Percentiles rank a stretch among this genome's conserved stretches.
phyloP scores from a whole-genome alignment of 2,113 vertebrate genomes.

The Tursiops truncatus region DNA sequence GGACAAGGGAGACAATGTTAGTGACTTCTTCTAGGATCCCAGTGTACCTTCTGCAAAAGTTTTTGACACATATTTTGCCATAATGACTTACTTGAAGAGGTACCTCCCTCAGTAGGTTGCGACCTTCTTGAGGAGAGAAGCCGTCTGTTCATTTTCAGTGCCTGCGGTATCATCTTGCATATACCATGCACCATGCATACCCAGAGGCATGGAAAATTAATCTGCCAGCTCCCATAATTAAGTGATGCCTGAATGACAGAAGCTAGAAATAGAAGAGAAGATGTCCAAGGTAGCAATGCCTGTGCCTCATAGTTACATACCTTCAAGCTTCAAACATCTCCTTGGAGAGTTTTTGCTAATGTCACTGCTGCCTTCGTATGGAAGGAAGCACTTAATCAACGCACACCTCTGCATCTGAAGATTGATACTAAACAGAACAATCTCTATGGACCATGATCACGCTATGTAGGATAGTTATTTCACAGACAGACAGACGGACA shows the following conservation, averaged over 20 bases:
- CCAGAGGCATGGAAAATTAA: not conserved
- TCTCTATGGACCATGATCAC: not conserved
- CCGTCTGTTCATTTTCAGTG: not conserved
- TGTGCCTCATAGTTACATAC: not conserved
- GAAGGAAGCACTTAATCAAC: not conserved
- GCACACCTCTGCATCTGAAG: not conserved
- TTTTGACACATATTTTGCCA: not conserved
- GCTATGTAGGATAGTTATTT: not conserved
- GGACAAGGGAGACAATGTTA: not conserved
- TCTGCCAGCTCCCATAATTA: not conserved
- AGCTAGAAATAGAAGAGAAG: not conserved
- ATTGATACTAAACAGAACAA: not conserved
- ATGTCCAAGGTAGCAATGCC: not conserved
- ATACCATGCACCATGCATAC: not conserved
- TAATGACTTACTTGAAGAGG: not conserved
- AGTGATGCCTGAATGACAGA: not conserved
- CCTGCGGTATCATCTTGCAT: not conserved
- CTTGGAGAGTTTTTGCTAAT: not conserved
- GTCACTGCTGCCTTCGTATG: not conserved
- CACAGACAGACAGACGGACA: not conserved
- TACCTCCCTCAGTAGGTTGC: not conserved
- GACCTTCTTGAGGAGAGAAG: not conserved
- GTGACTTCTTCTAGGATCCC: not conserved
- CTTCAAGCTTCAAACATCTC: not conserved
- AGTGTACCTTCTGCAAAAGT: not conserved